phyloP scores from a whole-genome alignment of 2,113 vertebrate genomes.

The Mobula hypostoma region DNA sequence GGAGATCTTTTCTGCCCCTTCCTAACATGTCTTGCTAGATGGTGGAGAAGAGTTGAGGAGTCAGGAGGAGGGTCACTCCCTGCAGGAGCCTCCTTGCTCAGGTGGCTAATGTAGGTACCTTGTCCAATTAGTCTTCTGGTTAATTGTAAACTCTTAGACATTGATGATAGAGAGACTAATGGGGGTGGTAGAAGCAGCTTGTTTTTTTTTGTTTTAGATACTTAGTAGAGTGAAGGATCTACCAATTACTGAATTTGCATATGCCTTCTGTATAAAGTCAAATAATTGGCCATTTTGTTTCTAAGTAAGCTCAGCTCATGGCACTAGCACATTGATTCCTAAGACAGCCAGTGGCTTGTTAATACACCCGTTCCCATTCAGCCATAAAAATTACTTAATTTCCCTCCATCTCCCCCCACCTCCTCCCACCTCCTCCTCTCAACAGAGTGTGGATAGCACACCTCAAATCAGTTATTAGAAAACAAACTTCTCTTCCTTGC shows the following conservation, averaged over 20 bases:
- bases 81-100: not conserved
- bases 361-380: not conserved
- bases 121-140: not conserved
- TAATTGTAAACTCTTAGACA: not conserved
- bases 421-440: not conserved
- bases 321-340: not conserved
- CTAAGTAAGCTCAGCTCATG: not conserved
- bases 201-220: not conserved
- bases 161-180: not conserved
- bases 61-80: not conserved
- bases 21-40: not conserved
- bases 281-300: not conserved
- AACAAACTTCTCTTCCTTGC: not conserved
- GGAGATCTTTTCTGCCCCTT: not conserved
- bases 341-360: not conserved
- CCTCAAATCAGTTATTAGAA: not conserved
- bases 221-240: not conserved
- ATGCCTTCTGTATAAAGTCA: not conserved
- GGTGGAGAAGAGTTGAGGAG: not conserved
- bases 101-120: not conserved
- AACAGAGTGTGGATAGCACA: not conserved
- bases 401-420: not conserved
- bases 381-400: not conserved
- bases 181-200: not conserved
- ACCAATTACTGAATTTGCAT: not conserved